Evolutionary conservation across 2,113 vertebrate species (phyloP), one percentile per base, ranked within the genome.

Genomic region (Anas platyrhynchos): DNA sequence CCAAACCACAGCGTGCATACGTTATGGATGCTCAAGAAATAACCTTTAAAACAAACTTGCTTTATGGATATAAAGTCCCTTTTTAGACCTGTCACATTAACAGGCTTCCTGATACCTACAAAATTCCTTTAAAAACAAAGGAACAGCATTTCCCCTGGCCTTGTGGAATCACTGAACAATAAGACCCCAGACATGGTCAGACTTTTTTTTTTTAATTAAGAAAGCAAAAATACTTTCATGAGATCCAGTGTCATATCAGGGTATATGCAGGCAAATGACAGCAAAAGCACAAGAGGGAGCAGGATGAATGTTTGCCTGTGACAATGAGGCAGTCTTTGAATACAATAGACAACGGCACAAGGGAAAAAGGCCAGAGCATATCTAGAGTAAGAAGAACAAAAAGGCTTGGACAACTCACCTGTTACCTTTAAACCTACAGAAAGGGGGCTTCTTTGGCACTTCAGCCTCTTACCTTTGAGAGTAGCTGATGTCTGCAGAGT

Each of bases 401-500:
- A 78, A 56, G 36, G 10, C 26, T 13, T 5, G 12, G 27, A 23
- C 14, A 10, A 29, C n/a, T 43, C 29, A n/a, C 20, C 29, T 41
- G 62, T 90, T 94, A 69, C 62, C 89, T 88, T 87, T 69, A 85
- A 23, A 59, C 56, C 46, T 6, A 48, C 2, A 48, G 20, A 48
- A 22, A 48, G 46, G 46, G 46, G 20, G 46, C 46, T 4, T 2
- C 43, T 43, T 13, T 4, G 41, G 20, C 34, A 4, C 29, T 12
- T 13, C 36, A 29, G 59, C 16, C 2, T 27, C 89, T 85, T 89
- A 99, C 99, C 99, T 98, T 99, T 98, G 88, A 99, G 98, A 0
- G 99, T 99, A 69, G 99, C 99, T 3, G 99, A 99, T 5, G 99
- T 99, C 91, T 99, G 99, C 71, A 99, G 86, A 10, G 99, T 98